phyloP scores from a whole-genome alignment of 1,140 invertebrate species.

The Drosophila leontia region DNA sequence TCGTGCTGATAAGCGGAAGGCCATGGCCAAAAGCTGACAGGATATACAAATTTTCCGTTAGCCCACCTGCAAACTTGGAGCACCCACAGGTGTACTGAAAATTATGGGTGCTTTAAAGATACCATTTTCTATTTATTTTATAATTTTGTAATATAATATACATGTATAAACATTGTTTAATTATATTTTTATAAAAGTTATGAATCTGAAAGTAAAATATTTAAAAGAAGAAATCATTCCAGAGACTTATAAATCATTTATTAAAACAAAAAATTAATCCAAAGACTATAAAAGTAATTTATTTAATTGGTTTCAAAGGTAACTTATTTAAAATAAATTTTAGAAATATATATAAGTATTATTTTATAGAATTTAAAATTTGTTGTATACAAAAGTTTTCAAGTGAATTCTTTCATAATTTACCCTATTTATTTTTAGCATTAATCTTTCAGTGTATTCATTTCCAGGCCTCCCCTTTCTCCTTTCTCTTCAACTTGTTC shows the following conservation, averaged over 20 bases:
- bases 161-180: no score
- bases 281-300: no score
- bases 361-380: no score
- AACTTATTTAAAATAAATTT: no score
- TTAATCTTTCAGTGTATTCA: not conserved
- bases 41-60: conserved; percentile 23
- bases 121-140: not conserved
- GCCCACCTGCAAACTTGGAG: not conserved
- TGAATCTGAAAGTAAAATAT: not conserved
- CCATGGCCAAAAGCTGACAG: conserved; percentile 22
- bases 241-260: not conserved
- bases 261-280: not conserved
- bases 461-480: not conserved
- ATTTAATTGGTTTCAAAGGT: no score
- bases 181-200: not conserved
- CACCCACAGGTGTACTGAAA: conserved; percentile 1
- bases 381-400: not conserved
- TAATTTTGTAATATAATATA: no score
- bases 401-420: not conserved
- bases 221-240: not conserved
- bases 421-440: not conserved
- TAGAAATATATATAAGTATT: no score
- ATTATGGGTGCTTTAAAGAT: not conserved
- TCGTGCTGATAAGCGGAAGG: conserved; percentile 17
- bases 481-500: not conserved